Conservation (phyloP, 2,113 vertebrate species). For the Bombycilla garrulus region DNA sequence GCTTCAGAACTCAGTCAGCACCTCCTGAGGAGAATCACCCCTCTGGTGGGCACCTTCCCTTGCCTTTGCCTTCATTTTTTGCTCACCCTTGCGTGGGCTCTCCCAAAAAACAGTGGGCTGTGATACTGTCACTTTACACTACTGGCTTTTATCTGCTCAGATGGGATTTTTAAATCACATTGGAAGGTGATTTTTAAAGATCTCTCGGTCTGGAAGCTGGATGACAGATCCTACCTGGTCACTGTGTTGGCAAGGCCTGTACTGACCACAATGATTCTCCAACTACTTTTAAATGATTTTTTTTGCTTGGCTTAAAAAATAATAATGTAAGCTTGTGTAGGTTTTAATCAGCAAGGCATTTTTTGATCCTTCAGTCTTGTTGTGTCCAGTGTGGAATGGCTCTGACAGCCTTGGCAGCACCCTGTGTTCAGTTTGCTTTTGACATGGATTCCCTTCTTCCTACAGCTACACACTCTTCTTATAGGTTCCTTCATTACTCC, state of each 20-base stretch:
- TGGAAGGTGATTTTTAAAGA: not conserved
- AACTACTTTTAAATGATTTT: not conserved
- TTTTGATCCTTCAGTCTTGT: not conserved
- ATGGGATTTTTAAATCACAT: not conserved
- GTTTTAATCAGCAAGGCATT: not conserved
- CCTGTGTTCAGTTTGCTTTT: not conserved
- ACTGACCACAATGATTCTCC: not conserved
- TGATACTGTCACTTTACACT: not conserved
- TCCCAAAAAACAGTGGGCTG: not conserved
- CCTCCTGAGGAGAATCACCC: not conserved
- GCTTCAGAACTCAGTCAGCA: not conserved
- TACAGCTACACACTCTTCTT: not conserved
- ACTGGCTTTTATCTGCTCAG: not conserved
- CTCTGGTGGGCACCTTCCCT: not conserved
- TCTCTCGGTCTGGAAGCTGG: not conserved
- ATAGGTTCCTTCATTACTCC: not conserved
- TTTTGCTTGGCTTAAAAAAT: not conserved
- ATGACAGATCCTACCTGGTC: not conserved
- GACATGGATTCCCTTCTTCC: not conserved
- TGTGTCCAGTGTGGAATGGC: not conserved
- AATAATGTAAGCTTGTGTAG: not conserved
- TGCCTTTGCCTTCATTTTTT: not conserved
- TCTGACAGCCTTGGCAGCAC: not conserved
- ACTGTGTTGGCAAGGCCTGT: not conserved
- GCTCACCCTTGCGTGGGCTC: not conserved